Evolutionary conservation across 1,140 invertebrate genomes (phyloP), one percentile per base, ranked within the genome.

Genomic region (Drosophila grimshawi): DNA sequence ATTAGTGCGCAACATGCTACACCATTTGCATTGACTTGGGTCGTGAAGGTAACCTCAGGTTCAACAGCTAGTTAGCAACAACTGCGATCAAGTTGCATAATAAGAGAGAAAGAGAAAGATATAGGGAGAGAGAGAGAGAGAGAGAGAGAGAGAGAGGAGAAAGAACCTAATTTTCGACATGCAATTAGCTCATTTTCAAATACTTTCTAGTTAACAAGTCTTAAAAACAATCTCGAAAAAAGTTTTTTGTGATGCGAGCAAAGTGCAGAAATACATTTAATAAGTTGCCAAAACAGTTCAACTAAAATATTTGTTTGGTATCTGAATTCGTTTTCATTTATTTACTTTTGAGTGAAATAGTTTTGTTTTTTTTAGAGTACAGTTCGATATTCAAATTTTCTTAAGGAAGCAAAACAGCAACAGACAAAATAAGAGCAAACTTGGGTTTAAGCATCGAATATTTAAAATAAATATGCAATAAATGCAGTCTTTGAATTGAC

Each of bases 51-150:
- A 60, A 45, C 69, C 60, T 72, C 32, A 55, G 69, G 59, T 72
- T 19, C 63, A 52, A 55, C 64, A 52, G 70, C 61, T 73, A 68
- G 70, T 68, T 73, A 68, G 64, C 56, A 48, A 48, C 49, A 48
- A 48, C 64, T 61, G 56, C 33, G 70, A 64, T 68, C 56, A 60
- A 27, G 57, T 61, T 60, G 55, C 69, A 45, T 27, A 35, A 53
- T 35, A 19, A 27, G 4, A 49, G 29, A 4, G 29, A n/a, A n/a
- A n/a, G 39, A 43, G 10, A n/a, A 19, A 19, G 19, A 19, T 19
- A 19, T 19, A 19, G 19, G 19, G 10, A 4, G 39, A 1, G 10
- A 32, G 29, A 32, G 29, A 29, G 19, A 30, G 19, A 19, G 30
- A 27, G 4, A 49, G 29, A 4, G 29, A 8, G 39, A n/a, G 39